phyloP scores from a whole-genome alignment of 2,797 vertebrate genomes.

The Loriculus beryllinus region DNA sequence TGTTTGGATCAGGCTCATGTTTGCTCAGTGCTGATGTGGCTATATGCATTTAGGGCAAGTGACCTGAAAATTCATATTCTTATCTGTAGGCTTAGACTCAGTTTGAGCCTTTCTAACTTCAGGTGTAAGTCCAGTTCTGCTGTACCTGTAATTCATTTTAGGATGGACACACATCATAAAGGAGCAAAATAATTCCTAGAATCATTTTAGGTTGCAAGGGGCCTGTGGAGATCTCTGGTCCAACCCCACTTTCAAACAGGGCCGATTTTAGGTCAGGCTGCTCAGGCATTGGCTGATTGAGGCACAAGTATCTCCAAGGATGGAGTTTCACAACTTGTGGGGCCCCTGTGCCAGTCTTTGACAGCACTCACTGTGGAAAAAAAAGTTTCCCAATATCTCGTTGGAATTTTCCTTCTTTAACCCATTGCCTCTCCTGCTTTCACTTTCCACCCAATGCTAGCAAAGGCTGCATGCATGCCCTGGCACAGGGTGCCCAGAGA shows the following conservation, averaged over 20 bases:
- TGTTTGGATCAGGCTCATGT: neutral
- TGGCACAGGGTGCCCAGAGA: neutral
- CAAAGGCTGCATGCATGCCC: neutral
- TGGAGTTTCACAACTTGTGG: conserved; percentile 15
- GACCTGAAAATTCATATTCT: neutral
- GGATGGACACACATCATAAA: neutral
- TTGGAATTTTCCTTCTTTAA: conserved; percentile 7
- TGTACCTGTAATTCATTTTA: neutral
- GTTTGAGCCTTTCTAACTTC: neutral
- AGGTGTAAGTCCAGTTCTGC: neutral
- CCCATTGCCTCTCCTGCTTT: neutral
- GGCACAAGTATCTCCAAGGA: neutral
- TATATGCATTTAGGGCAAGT: neutral
- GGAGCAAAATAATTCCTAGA: neutral
- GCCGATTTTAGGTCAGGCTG: neutral
- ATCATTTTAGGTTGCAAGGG: neutral
- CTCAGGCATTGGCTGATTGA: neutral
- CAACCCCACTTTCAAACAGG: neutral
- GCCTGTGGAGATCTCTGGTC: neutral
- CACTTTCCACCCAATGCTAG: neutral
- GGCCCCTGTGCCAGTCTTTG: conserved; percentile 3
- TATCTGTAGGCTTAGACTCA: neutral
- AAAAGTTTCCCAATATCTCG: neutral
- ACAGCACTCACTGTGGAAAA: neutral
- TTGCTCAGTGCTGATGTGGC: neutral